Evolutionary conservation across 2,888 invertebrate genomes (phyloP), one percentile per base, ranked within the genome.

Genomic region (Drosophila demipolita): DNA sequence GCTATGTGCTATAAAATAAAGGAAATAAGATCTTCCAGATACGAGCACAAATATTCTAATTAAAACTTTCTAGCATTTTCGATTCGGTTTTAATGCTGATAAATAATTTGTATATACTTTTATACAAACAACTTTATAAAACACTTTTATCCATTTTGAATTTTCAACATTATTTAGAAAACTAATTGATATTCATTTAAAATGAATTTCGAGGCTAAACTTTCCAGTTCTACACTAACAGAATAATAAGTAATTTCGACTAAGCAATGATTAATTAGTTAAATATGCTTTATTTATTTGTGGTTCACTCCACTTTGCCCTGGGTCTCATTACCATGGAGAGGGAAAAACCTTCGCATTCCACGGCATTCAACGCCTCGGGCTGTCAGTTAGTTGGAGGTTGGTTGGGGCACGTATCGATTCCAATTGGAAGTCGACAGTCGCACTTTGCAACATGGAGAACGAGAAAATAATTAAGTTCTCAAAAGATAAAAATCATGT

Each of bases 401-500:
- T 64, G 66, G 55, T 48, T 64, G 49, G 63, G 35, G 64, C 58
- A 66, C 69, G 75, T 82, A 73, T 81, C 89, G 84, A 73, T 82
- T 78, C 87, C 66, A 87, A 82, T 79, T 85, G 82, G 75, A 71
- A 82, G 80, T 78, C 75, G 75, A 78, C 63, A 80, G 63, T 72
- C 75, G 68, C 80, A 75, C 62, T 63, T 71, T 75, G 75, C 26
- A 64, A 68, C 78, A 78, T 52, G 76, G 60, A 55, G 76, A 81
- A 86, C 81, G 45, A 88, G 82, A 77, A 91, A 91, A 90, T 91
- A 91, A 91, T 91, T 90, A 91, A 91, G 91, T 91, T 91, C 90
- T 91, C 87, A 90, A 90, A 88, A 86, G 91, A 91, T 91, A 90
- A 91, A 90, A 90, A 91, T 91, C 91, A 87, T 91, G 91, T 91